These are phyloP conservation scores for Takifugu flavidus DNA, from an alignment of 2,113 vertebrate species.

Conservation along the genomic window DNA sequence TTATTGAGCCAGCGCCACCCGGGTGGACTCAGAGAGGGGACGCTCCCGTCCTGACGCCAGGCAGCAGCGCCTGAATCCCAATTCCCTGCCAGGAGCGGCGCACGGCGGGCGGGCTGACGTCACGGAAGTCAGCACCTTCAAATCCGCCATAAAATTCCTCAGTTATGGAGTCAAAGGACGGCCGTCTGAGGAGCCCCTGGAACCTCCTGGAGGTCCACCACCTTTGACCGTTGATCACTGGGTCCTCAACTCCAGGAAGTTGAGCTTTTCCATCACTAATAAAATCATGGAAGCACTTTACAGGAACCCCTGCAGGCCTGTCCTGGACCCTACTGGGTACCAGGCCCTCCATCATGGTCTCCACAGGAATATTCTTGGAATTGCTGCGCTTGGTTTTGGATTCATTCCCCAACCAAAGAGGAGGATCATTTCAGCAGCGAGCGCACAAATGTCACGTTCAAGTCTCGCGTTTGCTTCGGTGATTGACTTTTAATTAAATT, in stretches of 20 bases:
- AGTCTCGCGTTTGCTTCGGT: slow-evolving; percentile 34
- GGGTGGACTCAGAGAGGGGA: slow-evolving; percentile 49
- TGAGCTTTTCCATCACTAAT: background rate
- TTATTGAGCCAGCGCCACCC: slow-evolving; percentile 49
- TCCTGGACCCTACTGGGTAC: slow-evolving; percentile 5
- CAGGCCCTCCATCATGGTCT: slow-evolving; percentile 11
- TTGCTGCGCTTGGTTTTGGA: slow-evolving; percentile 9
- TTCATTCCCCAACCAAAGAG: background rate
- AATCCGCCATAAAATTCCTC: too few relatives aligned
- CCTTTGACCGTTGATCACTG: too few relatives aligned
- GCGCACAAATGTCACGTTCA: too few relatives aligned
- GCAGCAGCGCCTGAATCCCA: slow-evolving; percentile 54
- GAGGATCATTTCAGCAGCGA: background rate
- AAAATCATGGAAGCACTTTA: background rate
- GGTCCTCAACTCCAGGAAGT: background rate
- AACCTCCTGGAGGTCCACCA: too few relatives aligned
- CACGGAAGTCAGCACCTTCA: too few relatives aligned
- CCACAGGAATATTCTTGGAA: slow-evolving; percentile 34
- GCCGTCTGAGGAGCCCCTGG: too few relatives aligned
- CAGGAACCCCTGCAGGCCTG: slow-evolving; percentile 9
- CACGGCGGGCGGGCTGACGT: too few relatives aligned
- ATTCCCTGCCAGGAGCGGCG: slow-evolving; percentile 21
- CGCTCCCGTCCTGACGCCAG: slow-evolving; percentile 36
- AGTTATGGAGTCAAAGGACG: too few relatives aligned
- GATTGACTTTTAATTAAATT: slow-evolving; percentile 54